Base-by-base conservation (phyloP, 2,113 vertebrate genomes). In the Phrynosoma platyrhinos region DNA sequence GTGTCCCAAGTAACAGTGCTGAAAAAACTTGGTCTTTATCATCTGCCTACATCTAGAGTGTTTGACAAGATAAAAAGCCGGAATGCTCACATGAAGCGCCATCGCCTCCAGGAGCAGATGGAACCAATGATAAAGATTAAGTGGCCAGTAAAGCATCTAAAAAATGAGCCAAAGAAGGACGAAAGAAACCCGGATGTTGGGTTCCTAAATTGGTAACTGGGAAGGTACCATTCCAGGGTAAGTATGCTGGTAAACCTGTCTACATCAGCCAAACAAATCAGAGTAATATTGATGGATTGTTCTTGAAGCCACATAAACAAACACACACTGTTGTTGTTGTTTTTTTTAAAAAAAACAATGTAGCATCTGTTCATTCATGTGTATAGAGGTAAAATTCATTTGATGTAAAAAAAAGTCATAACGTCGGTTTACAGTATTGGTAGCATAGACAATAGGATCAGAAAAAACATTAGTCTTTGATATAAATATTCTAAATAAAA, bases 21-120 rank as follows among this genome's bases (percentile, higher is more conserved):
- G 86, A 68, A 40, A 47, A 82, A 21, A 6, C 47, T 13, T 64
- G 27, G 18, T 1, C 1, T 27, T 81, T 87, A 10, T 68, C 32
- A 82, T 64, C 30, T 14, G 5, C 82, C 47, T 0, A 2, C 55
- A n/a, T 16, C 5, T 47, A 97, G 96, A 91, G 95, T 96, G 4
- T 97, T 97, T 0, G 93, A 95, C 90, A 97, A 96, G 88, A 91
- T 97, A 75, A 96, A 96, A 79, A 96, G 96, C 36, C 92, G 95
- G 40, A 97, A 96, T 3, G 96, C 96, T 81, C 96, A 96, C 75
- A 97, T 96, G 97, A 97, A 97, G 82, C 92, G 91, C 9, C 97
- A 97, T 87, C 96, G 93, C 9, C 94, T 93, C 9, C 95, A 95
- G 91, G 95, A 96, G 90, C 94, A 92, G 84, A 66, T 88, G 32